A percentile compares a stretch with the other conserved stretches of the same genome.
Conservation (phyloP, 2,113 vertebrate genomes). For the Ammodytes marinus region DNA sequence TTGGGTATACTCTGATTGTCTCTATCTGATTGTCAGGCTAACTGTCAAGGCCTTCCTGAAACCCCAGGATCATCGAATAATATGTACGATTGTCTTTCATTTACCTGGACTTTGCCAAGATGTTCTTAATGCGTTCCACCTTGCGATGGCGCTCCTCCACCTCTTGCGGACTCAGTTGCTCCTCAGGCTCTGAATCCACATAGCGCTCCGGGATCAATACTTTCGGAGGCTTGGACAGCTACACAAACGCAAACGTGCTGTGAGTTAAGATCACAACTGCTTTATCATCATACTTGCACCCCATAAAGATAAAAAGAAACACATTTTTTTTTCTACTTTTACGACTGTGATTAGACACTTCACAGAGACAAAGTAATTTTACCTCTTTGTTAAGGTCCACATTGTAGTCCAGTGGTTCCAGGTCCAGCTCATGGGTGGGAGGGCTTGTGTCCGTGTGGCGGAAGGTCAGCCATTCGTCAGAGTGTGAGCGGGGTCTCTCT, state of each 20-base stretch:
- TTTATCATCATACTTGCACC: not conserved
- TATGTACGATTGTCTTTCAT: not conserved
- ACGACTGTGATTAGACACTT: not conserved
- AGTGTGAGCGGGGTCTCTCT: conserved; percentile 82
- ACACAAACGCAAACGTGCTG: conserved; percentile 1
- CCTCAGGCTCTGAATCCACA: conserved; percentile 92
- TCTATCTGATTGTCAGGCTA: not conserved
- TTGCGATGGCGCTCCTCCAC: conserved; percentile 92
- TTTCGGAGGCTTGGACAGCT: conserved; percentile 95
- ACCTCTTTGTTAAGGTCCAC: conserved; percentile 97
- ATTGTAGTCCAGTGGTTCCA: conserved; percentile 94
- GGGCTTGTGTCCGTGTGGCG: conserved; percentile 82
- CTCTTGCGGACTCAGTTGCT: conserved; percentile 93
- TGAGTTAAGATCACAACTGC: not conserved
- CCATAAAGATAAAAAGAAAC: not conserved
- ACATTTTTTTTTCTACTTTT: not conserved
- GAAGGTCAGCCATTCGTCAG: conserved; percentile 91
- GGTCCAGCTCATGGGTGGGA: conserved; percentile 87
- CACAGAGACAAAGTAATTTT: conserved; percentile 37
- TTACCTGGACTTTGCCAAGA: conserved; percentile 96
- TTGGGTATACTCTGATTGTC: not conserved
- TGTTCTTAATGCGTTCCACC: conserved; percentile 95
- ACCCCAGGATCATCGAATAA: not conserved
- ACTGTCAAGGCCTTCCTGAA: not conserved
- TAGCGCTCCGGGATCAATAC: conserved; percentile 96